phyloP scores from a whole-genome alignment of 2,797 vertebrate species.

The Natrix natrix region DNA sequence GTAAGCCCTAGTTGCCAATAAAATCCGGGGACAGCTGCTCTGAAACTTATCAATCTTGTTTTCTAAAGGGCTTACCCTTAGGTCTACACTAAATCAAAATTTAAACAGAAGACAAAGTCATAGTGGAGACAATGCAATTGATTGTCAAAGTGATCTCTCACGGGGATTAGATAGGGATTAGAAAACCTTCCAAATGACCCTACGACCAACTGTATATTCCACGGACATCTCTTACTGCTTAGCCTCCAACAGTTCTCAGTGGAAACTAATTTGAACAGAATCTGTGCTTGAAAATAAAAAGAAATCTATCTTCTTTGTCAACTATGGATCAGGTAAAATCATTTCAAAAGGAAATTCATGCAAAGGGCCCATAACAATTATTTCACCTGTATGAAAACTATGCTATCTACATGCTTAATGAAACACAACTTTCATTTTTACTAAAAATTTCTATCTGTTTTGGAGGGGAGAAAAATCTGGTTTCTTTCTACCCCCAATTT shows the following conservation, averaged over 20 bases:
- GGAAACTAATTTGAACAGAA: constrained; percentile 36
- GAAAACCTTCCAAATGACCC: constrained; percentile 52
- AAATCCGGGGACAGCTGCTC: constrained; percentile 44
- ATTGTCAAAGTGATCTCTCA: constrained; percentile 65
- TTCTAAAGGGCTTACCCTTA: constrained; percentile 31
- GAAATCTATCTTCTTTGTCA: not conserved
- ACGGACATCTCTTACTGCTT: constrained; percentile 20
- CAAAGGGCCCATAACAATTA: not conserved
- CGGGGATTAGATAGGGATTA: constrained; percentile 66
- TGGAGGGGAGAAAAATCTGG: not conserved
- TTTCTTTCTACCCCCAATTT: not conserved
- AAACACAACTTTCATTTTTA: not conserved
- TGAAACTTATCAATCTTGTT: constrained; percentile 44
- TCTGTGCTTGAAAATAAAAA: not conserved
- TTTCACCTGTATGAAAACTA: not conserved
- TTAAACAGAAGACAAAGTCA: constrained; percentile 53
- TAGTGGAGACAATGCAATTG: constrained; percentile 54
- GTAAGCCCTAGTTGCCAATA: constrained; percentile 1
- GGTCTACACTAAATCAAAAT: constrained; percentile 30
- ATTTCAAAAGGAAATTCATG: not conserved
- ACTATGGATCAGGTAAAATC: not conserved
- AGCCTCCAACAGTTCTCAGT: constrained; percentile 32
- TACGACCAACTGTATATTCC: constrained; percentile 51
- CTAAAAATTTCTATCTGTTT: not conserved
- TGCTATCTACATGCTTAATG: not conserved